Percentiles rank a stretch among this genome's conserved stretches.
These are phyloP conservation scores for Crotalus tigris DNA, from an alignment of 2,113 vertebrate genomes.

Conservation along the genomic window DNA sequence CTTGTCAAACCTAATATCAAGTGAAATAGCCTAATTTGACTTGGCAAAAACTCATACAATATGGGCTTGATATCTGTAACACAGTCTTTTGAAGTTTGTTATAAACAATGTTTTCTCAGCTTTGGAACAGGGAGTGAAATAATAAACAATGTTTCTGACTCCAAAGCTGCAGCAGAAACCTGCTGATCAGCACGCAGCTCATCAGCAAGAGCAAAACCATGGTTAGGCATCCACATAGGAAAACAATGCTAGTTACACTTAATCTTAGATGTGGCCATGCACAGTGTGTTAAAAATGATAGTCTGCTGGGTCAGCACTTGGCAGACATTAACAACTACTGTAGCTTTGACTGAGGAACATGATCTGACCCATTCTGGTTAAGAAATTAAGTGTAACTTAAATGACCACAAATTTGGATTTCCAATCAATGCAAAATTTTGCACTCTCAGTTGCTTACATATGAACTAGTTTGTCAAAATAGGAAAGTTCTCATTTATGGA, in stretches of 20 bases:
- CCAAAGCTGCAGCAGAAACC: slow-evolving; percentile 43
- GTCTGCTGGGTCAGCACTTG: background rate
- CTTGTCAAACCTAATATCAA: slow-evolving; percentile 81
- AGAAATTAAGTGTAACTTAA: background rate
- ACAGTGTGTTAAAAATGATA: background rate
- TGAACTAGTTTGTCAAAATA: background rate
- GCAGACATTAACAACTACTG: background rate
- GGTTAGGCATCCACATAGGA: slow-evolving; percentile 8
- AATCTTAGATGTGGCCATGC: slow-evolving; percentile 5
- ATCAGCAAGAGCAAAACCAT: slow-evolving; percentile 32
- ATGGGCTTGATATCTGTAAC: slow-evolving; percentile 69
- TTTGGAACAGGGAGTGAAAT: slow-evolving; percentile 65
- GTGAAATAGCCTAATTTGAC: slow-evolving; percentile 79
- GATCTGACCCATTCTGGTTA: background rate
- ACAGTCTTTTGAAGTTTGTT: slow-evolving; percentile 71
- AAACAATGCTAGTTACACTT: slow-evolving; percentile 9
- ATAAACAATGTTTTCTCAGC: slow-evolving; percentile 68
- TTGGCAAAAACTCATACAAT: slow-evolving; percentile 71
- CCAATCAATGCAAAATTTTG: background rate
- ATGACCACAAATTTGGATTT: background rate
- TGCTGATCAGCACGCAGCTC: slow-evolving; percentile 29
- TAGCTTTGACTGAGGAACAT: background rate
- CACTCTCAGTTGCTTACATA: background rate
- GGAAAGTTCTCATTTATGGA: background rate
- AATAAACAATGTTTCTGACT: slow-evolving; percentile 68